Evolutionary conservation across 2,888 invertebrate genomes (phyloP), one percentile per base, ranked within the genome.

Genomic region (Matsumyia berberina): DNA sequence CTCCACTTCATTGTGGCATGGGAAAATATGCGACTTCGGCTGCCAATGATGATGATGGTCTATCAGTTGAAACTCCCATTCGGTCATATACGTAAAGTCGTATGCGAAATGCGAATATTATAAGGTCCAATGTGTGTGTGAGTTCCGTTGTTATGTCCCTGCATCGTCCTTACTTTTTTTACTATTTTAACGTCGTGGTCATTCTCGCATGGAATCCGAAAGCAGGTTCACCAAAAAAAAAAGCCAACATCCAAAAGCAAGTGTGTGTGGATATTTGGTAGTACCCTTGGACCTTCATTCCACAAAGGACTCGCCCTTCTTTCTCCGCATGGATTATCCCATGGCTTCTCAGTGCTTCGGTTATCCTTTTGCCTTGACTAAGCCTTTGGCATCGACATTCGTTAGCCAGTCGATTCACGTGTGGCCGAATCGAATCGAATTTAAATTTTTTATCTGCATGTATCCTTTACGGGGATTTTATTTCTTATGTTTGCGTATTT

Each of bases 381-480:
- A 46, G 67, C 64, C 69, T 69, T 78, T 15, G 60, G 79, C 57
- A 39, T 67, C 46, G 64, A 37, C 44, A 66, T 80, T 85, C 80
- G 80, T 85, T 85, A 80, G 80, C 70, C 74, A 85, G 85, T 85
- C 85, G 69, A 80, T 85, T 85, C 85, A 85, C 85, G 85, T 85
- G 67, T 85, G 70, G 69, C 74, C 64, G 74, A 80, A 80, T 80
- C 80, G 85, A 85, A 85, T 85, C 85, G 85, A 85, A 85, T 85
- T 85, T 85, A 85, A 85, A 85, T 85, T 85, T 85, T 85, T 80
- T 85, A 85, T 85, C 80, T 80, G 69, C 80, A 79, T 80, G 58
- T 80, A 70, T 80, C 85, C 85, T 79, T 85, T 76, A 80, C 70
- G 66, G 80, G 74, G 58, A 85, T 85, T 85, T 85, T 80, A 74